These are phyloP conservation scores for Brachyrhaphis roseni DNA, from an alignment of 2,797 vertebrate species.

Conservation along the genomic window DNA sequence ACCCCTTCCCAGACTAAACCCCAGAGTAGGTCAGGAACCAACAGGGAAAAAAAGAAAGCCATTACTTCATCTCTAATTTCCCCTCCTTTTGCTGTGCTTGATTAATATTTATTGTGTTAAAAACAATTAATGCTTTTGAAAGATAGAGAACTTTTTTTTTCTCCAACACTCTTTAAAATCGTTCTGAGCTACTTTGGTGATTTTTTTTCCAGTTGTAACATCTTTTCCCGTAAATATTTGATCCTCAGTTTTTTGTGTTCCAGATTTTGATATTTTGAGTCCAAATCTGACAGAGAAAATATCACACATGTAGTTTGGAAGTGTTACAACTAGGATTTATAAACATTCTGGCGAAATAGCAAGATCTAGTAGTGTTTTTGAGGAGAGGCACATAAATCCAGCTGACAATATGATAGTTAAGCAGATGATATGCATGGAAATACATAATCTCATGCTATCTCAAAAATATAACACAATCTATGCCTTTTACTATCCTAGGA, in stretches of 20 bases:
- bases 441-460: not conserved
- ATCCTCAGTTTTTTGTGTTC: not conserved
- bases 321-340: not conserved
- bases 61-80: conserved; percentile 23
- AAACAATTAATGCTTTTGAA: conserved; percentile 2
- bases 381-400: not conserved
- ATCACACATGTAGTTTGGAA: too few relatives aligned
- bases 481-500: too few relatives aligned
- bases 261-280: not conserved
- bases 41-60: conserved; percentile 43
- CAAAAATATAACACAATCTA: not conserved
- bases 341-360: not conserved
- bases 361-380: not conserved
- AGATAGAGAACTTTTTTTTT: not conserved
- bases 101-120: not conserved
- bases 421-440: not conserved
- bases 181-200: not conserved
- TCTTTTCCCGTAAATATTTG: not conserved
- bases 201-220: not conserved
- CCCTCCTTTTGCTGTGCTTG: conserved; percentile 2
- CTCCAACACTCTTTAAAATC: not conserved
- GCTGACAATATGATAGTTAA: not conserved
- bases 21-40: conserved; percentile 52
- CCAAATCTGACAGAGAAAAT: not conserved
- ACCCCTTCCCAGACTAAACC: conserved; percentile 66